Evolutionary conservation across 2,113 vertebrate genomes (phyloP).

Genomic region (Salminus brasiliensis): DNA sequence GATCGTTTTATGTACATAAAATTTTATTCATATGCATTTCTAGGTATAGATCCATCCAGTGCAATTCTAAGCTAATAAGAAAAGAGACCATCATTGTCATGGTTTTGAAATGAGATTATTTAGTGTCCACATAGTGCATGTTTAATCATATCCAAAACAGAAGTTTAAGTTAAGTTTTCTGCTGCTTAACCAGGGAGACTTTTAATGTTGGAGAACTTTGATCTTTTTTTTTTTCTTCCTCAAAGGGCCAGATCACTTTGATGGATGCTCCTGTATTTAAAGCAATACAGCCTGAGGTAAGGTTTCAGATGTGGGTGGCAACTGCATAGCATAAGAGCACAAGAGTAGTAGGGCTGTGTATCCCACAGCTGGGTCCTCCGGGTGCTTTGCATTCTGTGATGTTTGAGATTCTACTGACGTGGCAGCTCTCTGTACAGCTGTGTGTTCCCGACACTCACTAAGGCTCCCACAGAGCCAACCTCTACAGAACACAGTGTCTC

Average conservation of each 20-base stretch:
- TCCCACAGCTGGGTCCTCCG: conserved; percentile 1
- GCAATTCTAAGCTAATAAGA: too few relatives aligned
- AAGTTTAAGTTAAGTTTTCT: too few relatives aligned
- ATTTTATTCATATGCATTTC: too few relatives aligned
- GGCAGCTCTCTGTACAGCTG: background rate
- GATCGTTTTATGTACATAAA: too few relatives aligned
- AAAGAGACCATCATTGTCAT: too few relatives aligned
- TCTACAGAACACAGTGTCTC: background rate
- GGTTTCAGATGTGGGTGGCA: background rate
- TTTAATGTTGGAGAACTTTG: background rate
- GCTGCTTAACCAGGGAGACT: background rate
- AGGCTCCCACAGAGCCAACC: background rate
- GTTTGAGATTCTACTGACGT: conserved; percentile 10
- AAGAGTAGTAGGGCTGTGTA: background rate
- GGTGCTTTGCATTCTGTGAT: background rate
- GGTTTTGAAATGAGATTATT: too few relatives aligned
- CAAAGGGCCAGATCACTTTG: conserved; percentile 91
- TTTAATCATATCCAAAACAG: too few relatives aligned
- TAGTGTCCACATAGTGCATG: too few relatives aligned
- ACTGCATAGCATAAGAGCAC: background rate
- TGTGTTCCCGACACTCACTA: background rate
- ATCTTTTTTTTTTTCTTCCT: conserved; percentile 36
- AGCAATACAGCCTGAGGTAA: conserved; percentile 94
- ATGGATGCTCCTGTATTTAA: conserved; percentile 94
- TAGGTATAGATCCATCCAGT: too few relatives aligned